These are phyloP conservation scores for Sprattus sprattus DNA, from an alignment of 2,113 vertebrate genomes.

Conservation along the genomic window DNA sequence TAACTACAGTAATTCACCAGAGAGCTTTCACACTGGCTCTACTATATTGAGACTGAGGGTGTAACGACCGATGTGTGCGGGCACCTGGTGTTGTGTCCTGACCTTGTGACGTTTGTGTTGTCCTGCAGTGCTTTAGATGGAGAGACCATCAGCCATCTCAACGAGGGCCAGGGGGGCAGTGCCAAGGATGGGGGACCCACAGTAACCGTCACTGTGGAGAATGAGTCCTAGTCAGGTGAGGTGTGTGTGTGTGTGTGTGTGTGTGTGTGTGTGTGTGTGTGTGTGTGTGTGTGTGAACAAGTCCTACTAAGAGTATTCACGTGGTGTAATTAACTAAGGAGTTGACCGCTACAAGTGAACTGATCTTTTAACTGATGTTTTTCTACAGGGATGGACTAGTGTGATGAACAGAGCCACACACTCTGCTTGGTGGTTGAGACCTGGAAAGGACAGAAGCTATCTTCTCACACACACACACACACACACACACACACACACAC, in stretches of 20 bases:
- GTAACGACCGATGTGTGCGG: background rate
- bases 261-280: background rate
- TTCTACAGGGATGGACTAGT: background rate
- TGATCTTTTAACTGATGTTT: background rate
- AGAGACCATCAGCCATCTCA: constrained; percentile 80
- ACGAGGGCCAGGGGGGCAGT: constrained; percentile 38
- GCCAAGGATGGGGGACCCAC: constrained; percentile 77
- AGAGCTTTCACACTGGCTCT: too few relatives aligned
- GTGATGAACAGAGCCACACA: background rate
- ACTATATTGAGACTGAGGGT: too few relatives aligned
- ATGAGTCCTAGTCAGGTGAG: constrained; percentile 81
- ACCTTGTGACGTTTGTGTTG: background rate
- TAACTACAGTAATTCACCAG: too few relatives aligned
- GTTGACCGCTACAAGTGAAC: background rate
- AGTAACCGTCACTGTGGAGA: constrained; percentile 85
- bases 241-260: background rate
- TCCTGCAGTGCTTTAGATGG: constrained; percentile 66
- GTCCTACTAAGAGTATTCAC: too few relatives aligned
- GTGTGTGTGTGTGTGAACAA: background rate
- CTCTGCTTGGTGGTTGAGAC: background rate
- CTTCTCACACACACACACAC: background rate
- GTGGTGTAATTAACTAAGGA: background rate
- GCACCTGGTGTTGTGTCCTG: background rate
- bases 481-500: background rate
- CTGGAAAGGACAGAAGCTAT: background rate